Base-by-base conservation (phyloP, 2,797 vertebrate species). In the Diceros bicornis region DNA sequence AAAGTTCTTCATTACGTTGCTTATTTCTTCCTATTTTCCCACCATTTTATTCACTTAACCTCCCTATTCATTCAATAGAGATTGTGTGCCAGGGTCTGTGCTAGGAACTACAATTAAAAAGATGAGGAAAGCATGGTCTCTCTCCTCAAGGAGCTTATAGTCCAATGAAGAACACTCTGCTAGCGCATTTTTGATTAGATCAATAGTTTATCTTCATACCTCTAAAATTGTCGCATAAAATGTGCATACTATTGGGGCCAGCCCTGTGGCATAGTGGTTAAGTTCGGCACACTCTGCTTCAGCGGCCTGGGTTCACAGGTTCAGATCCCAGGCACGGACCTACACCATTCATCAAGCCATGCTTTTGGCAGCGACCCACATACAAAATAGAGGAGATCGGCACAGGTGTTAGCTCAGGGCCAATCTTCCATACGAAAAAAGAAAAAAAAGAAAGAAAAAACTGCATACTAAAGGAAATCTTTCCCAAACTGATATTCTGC, bases 401-500 rank as follows among this genome's bases (percentile, higher is more conserved):
- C 47, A 47, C 10, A 47, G 1, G 11, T 1, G 10, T 47, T 47
- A 47, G 10, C 47, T 47, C 47, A 47, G 47, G 47, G 47, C 47
- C 47, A 47, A 9, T 47, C 47, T 47, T 47, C 47, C 47, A 10
- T 10, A 47, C 47, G 10, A 47, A 47, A 47, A 47, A 11, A 47
- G n/a, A n/a, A 41, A 41, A 41, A 41, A 37, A 37, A 7, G 9
- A 47, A 47, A 47, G 47, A 2, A 69, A 74, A 89, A 77, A 64
- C 27, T 90, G 62, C 34, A 89, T 59, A 52, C 32, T 77, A 20
- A 13, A 90, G 84, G 7, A 92, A 90, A 71, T 68, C 32, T 66
- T 93, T 86, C 62, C 71, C 64, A 95, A 64, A 87, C 17, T 89
- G 34, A 89, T 89, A 64, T 50, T 90, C 41, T n/a, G 37, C 12